Evolutionary conservation across 2,888 invertebrate species (phyloP).

Genomic region (Stenchaetothrips biformis): DNA sequence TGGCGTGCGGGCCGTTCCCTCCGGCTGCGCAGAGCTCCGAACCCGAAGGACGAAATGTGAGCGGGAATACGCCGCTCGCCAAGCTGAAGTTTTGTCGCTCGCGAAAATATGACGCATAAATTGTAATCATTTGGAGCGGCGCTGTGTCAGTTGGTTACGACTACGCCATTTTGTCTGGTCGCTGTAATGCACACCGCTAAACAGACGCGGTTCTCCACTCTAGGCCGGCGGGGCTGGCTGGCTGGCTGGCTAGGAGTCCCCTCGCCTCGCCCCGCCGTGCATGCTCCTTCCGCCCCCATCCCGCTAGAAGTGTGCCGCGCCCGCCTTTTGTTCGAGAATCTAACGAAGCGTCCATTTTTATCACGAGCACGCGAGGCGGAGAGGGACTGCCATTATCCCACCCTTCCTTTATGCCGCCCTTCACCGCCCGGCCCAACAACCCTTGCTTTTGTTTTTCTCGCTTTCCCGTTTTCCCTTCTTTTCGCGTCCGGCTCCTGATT

Average conservation of each 20-base stretch:
- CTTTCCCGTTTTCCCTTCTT: neutral
- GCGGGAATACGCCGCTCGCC: no score
- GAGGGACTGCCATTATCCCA: neutral
- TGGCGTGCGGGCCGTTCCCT: neutral
- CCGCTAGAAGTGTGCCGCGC: constrained; percentile 11
- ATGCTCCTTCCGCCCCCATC: neutral
- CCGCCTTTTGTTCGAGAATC: constrained; percentile 14
- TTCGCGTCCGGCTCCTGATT: neutral
- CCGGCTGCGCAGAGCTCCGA: no score
- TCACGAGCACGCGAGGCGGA: neutral
- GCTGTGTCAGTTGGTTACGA: constrained; percentile 3
- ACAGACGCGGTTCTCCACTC: constrained; percentile 24
- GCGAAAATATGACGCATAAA: neutral
- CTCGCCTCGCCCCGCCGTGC: no score
- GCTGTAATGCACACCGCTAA: constrained; percentile 22
- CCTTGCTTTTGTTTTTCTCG: constrained; percentile 4
- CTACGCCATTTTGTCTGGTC: neutral
- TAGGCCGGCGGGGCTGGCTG: neutral
- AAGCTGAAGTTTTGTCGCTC: no score
- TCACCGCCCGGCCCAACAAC: neutral
- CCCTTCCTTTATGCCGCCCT: no score
- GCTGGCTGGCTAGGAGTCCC: no score
- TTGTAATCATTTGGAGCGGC: neutral
- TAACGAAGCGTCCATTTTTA: constrained; percentile 25
- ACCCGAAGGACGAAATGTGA: no score